Conservation (phyloP, 2,888 invertebrate species). For the Napeogenes sylphis region DNA sequence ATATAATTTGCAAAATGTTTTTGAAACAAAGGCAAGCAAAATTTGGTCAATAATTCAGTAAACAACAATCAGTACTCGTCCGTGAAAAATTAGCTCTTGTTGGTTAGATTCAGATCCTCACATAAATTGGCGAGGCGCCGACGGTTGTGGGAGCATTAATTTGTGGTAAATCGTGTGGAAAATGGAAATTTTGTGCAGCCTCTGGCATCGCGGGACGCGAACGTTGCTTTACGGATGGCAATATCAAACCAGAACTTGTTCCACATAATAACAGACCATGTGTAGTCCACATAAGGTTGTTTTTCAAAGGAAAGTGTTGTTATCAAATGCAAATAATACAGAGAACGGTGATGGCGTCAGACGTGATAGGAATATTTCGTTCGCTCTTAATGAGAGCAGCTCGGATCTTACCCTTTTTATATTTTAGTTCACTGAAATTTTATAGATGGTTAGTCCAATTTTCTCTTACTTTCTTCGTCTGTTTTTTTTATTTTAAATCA, state of each 20-base stretch:
- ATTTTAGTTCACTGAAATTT: background rate
- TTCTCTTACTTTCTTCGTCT: background rate
- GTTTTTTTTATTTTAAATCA: too few relatives aligned
- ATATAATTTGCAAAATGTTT: too few relatives aligned
- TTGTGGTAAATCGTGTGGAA: slow-evolving; percentile 75
- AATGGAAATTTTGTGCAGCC: slow-evolving; percentile 77
- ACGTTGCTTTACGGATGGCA: slow-evolving; percentile 39
- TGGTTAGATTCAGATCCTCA: slow-evolving; percentile 66
- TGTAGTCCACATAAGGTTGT: slow-evolving; percentile 30
- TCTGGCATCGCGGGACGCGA: slow-evolving; percentile 52
- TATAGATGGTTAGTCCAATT: background rate
- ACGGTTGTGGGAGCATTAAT: slow-evolving; percentile 71
- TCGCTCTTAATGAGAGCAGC: slow-evolving; percentile 44
- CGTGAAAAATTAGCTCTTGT: slow-evolving; percentile 50
- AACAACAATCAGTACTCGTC: slow-evolving; percentile 47
- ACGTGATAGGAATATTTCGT: slow-evolving; percentile 60
- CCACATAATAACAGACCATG: slow-evolving; percentile 36
- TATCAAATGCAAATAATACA: slow-evolving; percentile 24
- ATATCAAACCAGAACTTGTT: slow-evolving; percentile 15
- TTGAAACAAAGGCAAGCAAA: too few relatives aligned
- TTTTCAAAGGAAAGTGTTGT: slow-evolving; percentile 23
- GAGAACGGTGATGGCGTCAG: slow-evolving; percentile 39
- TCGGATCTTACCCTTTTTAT: slow-evolving; percentile 3
- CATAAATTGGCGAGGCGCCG: slow-evolving; percentile 69
- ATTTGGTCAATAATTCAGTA: slow-evolving; percentile 29